Percentiles rank a stretch among this genome's conserved stretches.
Evolutionary conservation across 1,140 invertebrate species (phyloP).

Genomic region (Euura saliciscinereae): DNA sequence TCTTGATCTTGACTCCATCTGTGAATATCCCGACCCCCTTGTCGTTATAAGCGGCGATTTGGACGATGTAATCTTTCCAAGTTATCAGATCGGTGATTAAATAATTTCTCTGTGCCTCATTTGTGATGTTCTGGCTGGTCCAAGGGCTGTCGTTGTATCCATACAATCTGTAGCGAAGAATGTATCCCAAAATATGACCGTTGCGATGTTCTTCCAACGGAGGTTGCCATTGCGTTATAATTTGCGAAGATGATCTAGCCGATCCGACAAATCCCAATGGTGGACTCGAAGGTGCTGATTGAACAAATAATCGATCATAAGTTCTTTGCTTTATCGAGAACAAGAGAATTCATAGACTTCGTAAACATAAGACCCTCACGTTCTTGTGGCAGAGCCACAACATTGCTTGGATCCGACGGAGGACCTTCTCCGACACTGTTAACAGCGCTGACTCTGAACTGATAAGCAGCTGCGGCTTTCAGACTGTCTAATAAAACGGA

Average conservation of each 20-base stretch:
- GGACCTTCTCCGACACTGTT: slow-evolving; percentile 95
- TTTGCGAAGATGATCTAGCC: slow-evolving; percentile 90
- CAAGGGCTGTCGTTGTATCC: slow-evolving; percentile 91
- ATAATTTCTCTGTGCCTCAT: slow-evolving; percentile 91
- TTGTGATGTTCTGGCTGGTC: slow-evolving; percentile 90
- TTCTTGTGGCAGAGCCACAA: slow-evolving; percentile 91
- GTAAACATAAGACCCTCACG: slow-evolving; percentile 64
- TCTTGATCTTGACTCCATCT: slow-evolving; percentile 91
- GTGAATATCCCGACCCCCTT: slow-evolving; percentile 94
- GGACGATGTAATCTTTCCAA: slow-evolving; percentile 97
- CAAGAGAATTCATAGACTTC: neutral
- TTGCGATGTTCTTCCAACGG: slow-evolving; percentile 92
- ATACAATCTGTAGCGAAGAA: slow-evolving; percentile 87
- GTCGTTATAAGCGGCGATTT: slow-evolving; percentile 97
- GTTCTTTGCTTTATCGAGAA: neutral
- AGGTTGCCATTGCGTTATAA: slow-evolving; percentile 97
- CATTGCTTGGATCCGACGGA: slow-evolving; percentile 84
- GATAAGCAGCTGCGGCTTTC: slow-evolving; percentile 93
- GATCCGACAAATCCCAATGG: slow-evolving; percentile 90
- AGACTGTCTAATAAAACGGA: slow-evolving; percentile 85
- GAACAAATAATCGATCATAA: slow-evolving; percentile 39
- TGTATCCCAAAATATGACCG: slow-evolving; percentile 92
- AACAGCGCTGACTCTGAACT: slow-evolving; percentile 93
- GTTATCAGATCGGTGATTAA: slow-evolving; percentile 94
- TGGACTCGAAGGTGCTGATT: slow-evolving; percentile 84